A percentile compares a stretch with the other conserved stretches of the same genome.
Evolutionary conservation across 2,797 vertebrate genomes (phyloP).

Genomic region (Luscinia luscinia): DNA sequence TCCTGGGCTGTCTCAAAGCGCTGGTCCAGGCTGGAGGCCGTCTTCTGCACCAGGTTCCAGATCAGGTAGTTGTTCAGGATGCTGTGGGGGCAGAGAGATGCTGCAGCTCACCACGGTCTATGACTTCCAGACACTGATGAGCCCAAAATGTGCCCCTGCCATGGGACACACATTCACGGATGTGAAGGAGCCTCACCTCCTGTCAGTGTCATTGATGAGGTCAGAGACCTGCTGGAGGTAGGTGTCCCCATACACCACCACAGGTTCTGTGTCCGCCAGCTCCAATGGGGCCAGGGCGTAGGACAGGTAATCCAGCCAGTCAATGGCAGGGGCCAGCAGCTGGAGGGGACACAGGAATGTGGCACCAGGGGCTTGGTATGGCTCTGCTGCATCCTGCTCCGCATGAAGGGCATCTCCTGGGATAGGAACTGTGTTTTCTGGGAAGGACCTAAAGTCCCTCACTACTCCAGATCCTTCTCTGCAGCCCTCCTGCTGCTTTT

Average conservation of each 20-base stretch:
- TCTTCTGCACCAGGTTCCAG: slow-evolving; percentile 97
- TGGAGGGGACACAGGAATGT: background rate
- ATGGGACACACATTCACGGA: background rate
- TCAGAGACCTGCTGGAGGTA: slow-evolving; percentile 94
- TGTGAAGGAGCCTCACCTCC: slow-evolving; percentile 75
- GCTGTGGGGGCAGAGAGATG: slow-evolving; percentile 61
- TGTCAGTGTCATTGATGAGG: slow-evolving; percentile 92
- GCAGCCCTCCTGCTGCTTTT: background rate
- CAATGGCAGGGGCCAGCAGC: slow-evolving; percentile 87
- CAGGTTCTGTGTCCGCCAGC: slow-evolving; percentile 87
- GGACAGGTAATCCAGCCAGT: slow-evolving; percentile 93
- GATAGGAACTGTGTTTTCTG: background rate
- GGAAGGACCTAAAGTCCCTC: background rate
- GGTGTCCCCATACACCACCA: slow-evolving; percentile 90
- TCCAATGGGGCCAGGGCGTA: slow-evolving; percentile 89
- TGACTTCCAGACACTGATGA: fast-evolving
- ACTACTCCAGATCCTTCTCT: background rate
- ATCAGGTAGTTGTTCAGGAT: slow-evolving; percentile 96
- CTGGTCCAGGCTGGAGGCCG: slow-evolving; percentile 88
- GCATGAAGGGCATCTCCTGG: background rate
- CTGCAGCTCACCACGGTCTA: fast-evolving
- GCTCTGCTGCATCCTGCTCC: background rate
- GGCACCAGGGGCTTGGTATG: background rate
- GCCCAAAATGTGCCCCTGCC: background rate
- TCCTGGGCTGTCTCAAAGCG: slow-evolving; percentile 96